Percentiles rank a stretch among this genome's conserved stretches.
phyloP scores from a whole-genome alignment of 2,113 vertebrate species.

The Rhinoptilus africanus region DNA sequence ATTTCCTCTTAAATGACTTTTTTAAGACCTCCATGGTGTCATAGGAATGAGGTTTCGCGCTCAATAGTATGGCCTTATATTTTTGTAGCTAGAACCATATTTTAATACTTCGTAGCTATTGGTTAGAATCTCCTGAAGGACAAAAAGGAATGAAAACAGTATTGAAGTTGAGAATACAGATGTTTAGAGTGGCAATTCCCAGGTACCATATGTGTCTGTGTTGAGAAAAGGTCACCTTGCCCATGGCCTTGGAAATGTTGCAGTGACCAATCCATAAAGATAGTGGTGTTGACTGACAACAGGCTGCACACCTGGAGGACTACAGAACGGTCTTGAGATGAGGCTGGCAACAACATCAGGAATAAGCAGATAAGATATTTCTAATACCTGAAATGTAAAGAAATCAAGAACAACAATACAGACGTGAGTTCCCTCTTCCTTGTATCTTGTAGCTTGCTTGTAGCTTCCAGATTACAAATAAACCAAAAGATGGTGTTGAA shows the following conservation, averaged over 20 bases:
- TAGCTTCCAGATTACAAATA: neutral
- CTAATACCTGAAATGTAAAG: neutral
- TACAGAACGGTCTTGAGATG: neutral
- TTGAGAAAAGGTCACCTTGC: neutral
- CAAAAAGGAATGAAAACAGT: neutral
- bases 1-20: neutral
- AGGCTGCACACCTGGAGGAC: neutral
- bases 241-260: neutral
- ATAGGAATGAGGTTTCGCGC: neutral
- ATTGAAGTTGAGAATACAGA: neutral
- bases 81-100: neutral
- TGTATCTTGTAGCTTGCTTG: neutral
- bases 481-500: neutral
- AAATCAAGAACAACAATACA: neutral
- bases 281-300: neutral
- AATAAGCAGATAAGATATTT: neutral
- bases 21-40: neutral
- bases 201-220: accelerated
- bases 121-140: neutral
- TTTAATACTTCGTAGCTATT: neutral
- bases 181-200: neutral
- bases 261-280: neutral
- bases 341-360: neutral
- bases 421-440: neutral
- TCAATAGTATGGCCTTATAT: neutral